Base-by-base conservation (phyloP, 1,140 invertebrate species). In the Zophobas atratus region DNA sequence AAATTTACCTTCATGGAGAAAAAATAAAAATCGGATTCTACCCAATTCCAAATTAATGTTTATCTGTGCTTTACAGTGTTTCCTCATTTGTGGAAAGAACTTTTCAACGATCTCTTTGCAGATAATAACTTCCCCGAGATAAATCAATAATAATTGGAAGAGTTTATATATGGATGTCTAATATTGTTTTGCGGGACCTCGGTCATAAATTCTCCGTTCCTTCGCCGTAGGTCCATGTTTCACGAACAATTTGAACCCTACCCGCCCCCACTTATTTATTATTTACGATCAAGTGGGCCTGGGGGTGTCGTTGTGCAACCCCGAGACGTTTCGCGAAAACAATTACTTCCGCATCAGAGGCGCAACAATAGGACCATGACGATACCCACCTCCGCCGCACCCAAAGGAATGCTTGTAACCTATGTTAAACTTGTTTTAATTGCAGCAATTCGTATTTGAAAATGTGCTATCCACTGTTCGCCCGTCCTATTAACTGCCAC, bases 401-500 rank as follows among this genome's bases (percentile, higher is more conserved):
- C 3, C n/a, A n/a, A 56, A 56, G 3, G 34, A 56, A 35, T 3
- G n/a, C 35, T 20, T 2, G 38, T 8, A 20, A 34, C 57, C 34
- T 38, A 6, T 5, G 38, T 60, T 60, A 60, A 60, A 60, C 34
- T 60, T 33, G 34, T 60, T 60, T 60, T 60, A 60, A 60, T 60
- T 60, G n/a, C 57, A 6, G 57, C 57, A 36, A 60, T 60, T 60
- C 57, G 57, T 60, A 60, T 60, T 60, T 60, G 57, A 60, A 60
- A 60, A 60, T 60, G 57, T 60, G 57, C 57, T 33, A 60, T 60
- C 57, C 38, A 20, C n/a, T 38, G n/a, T 38, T 41, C 38, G 57
- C 35, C 57, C 38, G 57, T 33, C 57, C 57, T 38, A 60, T 60
- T 60, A 60, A 60, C 34, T 60, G 38, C 57, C 57, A 60, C 57